Percentiles rank a stretch among this genome's conserved stretches.
These are phyloP conservation scores for Eulacestoma nigropectus DNA, from an alignment of 2,113 vertebrate genomes.

Conservation along the genomic window DNA sequence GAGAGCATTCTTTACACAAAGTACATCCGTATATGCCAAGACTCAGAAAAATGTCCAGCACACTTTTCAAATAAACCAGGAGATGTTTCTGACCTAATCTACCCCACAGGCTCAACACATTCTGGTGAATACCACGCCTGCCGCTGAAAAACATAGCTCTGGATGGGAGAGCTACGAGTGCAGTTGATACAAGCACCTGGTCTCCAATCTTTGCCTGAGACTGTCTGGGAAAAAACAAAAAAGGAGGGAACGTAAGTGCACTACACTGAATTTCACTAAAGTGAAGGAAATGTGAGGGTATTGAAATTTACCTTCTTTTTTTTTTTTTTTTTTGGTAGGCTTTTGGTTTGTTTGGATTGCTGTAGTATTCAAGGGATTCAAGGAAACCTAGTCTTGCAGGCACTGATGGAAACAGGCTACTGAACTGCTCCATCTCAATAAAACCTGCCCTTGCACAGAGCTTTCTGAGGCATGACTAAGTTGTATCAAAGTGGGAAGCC, in stretches of 20 bases:
- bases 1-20: neutral
- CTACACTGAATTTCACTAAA: neutral
- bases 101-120: rapidly evolving
- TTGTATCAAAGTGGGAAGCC: neutral
- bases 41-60: neutral
- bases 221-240: neutral
- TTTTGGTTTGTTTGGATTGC: neutral
- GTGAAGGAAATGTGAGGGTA: neutral
- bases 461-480: neutral
- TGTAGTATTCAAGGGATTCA: neutral
- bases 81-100: neutral
- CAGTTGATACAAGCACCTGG: neutral
- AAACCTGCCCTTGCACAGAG: neutral
- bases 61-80: neutral
- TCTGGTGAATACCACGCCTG: neutral
- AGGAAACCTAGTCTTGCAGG: neutral
- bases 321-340: neutral
- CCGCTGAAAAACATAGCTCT: neutral
- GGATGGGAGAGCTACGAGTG: neutral
- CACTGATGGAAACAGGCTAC: neutral
- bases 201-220: neutral
- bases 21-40: neutral
- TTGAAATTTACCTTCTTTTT: neutral
- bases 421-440: neutral
- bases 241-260: neutral